Percentiles rank a stretch among this genome's conserved stretches.
Conservation (phyloP, 2,888 invertebrate genomes). For the Drosophila monieri region DNA sequence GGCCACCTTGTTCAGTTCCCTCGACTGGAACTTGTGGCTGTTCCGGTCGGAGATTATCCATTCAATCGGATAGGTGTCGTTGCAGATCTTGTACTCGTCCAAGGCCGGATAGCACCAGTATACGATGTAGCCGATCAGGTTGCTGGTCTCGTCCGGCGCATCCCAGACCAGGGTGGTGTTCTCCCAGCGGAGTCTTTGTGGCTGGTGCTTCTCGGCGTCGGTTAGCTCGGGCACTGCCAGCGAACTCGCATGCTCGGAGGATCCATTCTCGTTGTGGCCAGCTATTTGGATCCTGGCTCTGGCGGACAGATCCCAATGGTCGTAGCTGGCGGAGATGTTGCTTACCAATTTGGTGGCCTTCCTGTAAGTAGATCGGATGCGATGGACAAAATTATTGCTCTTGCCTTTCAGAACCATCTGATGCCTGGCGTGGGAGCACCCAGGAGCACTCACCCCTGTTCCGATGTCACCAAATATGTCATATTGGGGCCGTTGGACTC, state of each 20-base stretch:
- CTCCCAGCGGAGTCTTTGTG: neutral
- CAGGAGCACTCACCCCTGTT: constrained; percentile 18
- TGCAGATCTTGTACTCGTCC: constrained; percentile 7
- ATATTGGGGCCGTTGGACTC: constrained; percentile 90
- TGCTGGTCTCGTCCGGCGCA: neutral
- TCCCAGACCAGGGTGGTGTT: constrained; percentile 7
- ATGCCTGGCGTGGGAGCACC: too few species aligned
- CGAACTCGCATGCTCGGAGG: constrained; percentile 27
- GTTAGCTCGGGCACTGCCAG: constrained; percentile 23
- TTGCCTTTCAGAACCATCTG: too few species aligned
- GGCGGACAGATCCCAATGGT: neutral
- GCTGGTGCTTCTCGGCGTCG: neutral
- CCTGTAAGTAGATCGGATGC: neutral
- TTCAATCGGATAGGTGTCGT: neutral
- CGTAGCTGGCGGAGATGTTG: neutral
- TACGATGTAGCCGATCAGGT: constrained; percentile 36
- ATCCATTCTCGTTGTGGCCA: constrained; percentile 40
- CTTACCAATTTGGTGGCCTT: neutral
- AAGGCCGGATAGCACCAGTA: constrained; percentile 33
- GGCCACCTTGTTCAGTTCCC: constrained; percentile 21
- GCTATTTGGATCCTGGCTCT: too few species aligned
- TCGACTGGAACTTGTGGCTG: neutral
- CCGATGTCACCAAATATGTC: constrained; percentile 86
- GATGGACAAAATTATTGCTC: too few species aligned
- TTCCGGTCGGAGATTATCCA: neutral